Evolutionary conservation across 2,888 invertebrate species (phyloP).

Genomic region (Heliconius sara): DNA sequence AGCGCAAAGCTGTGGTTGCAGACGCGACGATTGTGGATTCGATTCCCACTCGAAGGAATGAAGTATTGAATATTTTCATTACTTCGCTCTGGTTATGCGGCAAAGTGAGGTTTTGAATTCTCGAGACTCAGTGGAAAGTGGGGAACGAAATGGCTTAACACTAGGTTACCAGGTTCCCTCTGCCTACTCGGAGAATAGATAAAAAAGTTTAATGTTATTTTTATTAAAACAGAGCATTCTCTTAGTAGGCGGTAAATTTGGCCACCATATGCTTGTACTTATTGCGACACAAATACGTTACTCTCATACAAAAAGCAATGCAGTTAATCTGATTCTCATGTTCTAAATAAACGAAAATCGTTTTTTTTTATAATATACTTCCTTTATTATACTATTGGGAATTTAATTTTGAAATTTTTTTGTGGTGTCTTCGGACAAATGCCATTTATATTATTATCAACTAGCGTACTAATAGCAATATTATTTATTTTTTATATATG

Average conservation of each 20-base stretch:
- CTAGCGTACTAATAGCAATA: too few relatives aligned
- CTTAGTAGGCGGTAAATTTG: slow-evolving; percentile 56
- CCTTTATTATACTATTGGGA: too few relatives aligned
- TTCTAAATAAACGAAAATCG: not conserved
- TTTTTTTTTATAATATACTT: too few relatives aligned
- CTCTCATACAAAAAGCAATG: slow-evolving; percentile 13
- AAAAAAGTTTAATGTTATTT: slow-evolving; percentile 2
- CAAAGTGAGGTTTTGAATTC: not conserved
- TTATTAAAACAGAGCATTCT: slow-evolving; percentile 39
- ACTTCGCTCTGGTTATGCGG: not conserved
- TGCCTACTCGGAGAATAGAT: not conserved
- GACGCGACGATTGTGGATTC: not conserved
- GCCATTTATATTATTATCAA: too few relatives aligned
- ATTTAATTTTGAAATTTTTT: too few relatives aligned
- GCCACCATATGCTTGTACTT: slow-evolving; percentile 60
- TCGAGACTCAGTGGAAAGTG: not conserved
- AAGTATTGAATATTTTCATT: not conserved
- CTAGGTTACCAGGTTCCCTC: not conserved
- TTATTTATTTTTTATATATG: too few relatives aligned
- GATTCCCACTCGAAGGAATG: not conserved
- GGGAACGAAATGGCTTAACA: not conserved
- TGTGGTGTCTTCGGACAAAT: too few relatives aligned
- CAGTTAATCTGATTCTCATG: slow-evolving; percentile 10
- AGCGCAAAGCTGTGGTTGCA: not conserved
- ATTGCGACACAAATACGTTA: slow-evolving; percentile 27